Percentiles rank a stretch among this genome's conserved stretches.
These are phyloP conservation scores for Schizopygopsis malacanthus DNA, from an alignment of 2,797 vertebrate genomes.

Conservation along the genomic window DNA sequence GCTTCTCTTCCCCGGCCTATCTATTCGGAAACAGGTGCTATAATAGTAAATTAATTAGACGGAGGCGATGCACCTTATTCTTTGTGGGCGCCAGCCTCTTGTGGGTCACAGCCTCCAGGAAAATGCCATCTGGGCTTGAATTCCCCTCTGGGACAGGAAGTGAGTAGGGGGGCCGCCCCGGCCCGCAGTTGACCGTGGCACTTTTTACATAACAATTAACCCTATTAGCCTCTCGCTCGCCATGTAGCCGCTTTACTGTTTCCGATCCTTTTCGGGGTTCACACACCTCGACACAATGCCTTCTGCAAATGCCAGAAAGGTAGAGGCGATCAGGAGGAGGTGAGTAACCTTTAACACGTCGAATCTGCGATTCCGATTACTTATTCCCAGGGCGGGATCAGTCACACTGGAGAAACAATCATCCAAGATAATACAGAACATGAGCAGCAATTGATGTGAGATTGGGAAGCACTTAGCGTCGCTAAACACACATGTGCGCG, in stretches of 20 bases:
- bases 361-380: conserved; percentile 17
- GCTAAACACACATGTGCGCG: conserved; percentile 45
- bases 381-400: conserved; percentile 50
- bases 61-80: conserved; percentile 97
- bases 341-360: conserved; percentile 48
- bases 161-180: conserved; percentile 59
- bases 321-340: conserved; percentile 12
- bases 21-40: conserved; percentile 99
- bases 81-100: conserved; percentile 87
- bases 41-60: conserved; percentile 99
- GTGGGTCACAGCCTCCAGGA: conserved; percentile 90
- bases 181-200: conserved; percentile 87
- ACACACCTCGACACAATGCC: conserved; percentile 79
- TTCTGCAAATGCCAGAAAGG: conserved; percentile 69
- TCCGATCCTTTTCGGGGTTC: conserved; percentile 63
- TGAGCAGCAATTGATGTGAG: conserved; percentile 37
- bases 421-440: conserved; percentile 54
- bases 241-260: conserved; percentile 55
- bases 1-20: conserved; percentile 86
- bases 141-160: conserved; percentile 84
- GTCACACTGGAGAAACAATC: conserved; percentile 42
- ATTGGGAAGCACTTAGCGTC: conserved; percentile 19
- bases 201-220: conserved; percentile 98
- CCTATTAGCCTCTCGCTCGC: conserved; percentile 88
- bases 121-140: conserved; percentile 94